Evolutionary conservation across 2,888 invertebrate species (phyloP), one percentile per base, ranked within the genome.

Genomic region (Aphidoletes aphidimyza): DNA sequence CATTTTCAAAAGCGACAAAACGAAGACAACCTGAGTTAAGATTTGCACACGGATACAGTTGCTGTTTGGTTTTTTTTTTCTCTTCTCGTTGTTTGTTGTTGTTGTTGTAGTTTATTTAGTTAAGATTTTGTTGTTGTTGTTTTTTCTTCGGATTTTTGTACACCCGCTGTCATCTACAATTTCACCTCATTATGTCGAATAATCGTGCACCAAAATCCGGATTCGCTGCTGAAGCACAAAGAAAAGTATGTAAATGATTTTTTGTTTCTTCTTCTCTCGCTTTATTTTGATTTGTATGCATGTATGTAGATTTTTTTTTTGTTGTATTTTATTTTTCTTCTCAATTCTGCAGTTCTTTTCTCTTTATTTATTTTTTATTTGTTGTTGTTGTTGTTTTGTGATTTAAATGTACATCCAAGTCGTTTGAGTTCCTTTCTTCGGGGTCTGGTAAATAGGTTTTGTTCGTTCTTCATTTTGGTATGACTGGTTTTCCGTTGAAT

Each of bases 211-310:
- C 90, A 87, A 90, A 90, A 88, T 90, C 90, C 87, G 98, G 98
- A 93, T 96, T 97, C 92, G 98, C 97, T 87, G 97, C 97, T 85
- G 98, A 98, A 90, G 97, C 97, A 84, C 97, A 98, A 91, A 93
- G 95, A 89, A 98, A 97, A 94, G 98, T 98, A 91, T 36, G 84
- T 83, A 83, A 69, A 69, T 69, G 54, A 54, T 69, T 69, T 30
- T 69, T 54, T 26, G n/a, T 54, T 54, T 54, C 22, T 22, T 54
- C 30, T 69, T 30, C 2, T n/a, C n/a, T 42, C 14, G 14, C 14
- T 42, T 42, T 42, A 42, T 42, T 42, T 42, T 42, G 14, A 9
- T 42, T 42, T 42, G 14, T 42, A 9, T 42, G 42, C n/a, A n/a
- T n/a, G n/a, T n/a, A n/a, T n/a, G n/a, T n/a, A n/a, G 30, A 30